Evolutionary conservation across 2,797 vertebrate species (phyloP).

Genomic region (Ispidina picta): DNA sequence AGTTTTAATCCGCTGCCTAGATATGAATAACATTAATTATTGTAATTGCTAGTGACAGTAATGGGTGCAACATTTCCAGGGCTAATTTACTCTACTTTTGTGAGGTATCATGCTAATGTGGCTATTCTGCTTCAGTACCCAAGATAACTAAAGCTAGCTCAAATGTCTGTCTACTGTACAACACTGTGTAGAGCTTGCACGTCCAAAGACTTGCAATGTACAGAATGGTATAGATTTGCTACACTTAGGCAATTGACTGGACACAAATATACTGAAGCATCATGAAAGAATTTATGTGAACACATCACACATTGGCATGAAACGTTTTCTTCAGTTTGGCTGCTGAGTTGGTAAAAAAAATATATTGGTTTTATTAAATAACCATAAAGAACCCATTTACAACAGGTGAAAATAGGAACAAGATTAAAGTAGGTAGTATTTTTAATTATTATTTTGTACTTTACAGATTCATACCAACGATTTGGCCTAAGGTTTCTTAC

Average conservation of each 20-base stretch:
- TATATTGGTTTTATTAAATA: background rate
- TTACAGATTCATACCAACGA: background rate
- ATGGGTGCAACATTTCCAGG: slow-evolving; percentile 67
- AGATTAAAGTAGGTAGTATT: background rate
- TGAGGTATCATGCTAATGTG: slow-evolving; percentile 52
- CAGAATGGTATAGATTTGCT: background rate
- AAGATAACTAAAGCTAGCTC: slow-evolving; percentile 44
- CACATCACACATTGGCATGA: background rate
- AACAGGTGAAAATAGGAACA: background rate
- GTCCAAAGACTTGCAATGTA: background rate
- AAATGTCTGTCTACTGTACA: slow-evolving; percentile 9
- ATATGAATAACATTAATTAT: slow-evolving; percentile 72
- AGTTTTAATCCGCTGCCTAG: slow-evolving; percentile 60
- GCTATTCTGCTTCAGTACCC: slow-evolving; percentile 50
- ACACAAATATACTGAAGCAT: background rate
- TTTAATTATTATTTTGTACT: background rate
- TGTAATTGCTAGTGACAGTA: slow-evolving; percentile 69
- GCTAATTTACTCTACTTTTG: slow-evolving; percentile 69
- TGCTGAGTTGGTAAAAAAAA: background rate
- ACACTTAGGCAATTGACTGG: background rate
- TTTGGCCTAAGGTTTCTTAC: slow-evolving; percentile 2
- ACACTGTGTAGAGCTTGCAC: accelerated
- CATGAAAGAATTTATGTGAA: background rate
- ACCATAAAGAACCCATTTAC: background rate
- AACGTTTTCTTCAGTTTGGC: background rate